Evolutionary conservation across 2,113 vertebrate species (phyloP).

Genomic region (Leptobrachium ailaonicum): DNA sequence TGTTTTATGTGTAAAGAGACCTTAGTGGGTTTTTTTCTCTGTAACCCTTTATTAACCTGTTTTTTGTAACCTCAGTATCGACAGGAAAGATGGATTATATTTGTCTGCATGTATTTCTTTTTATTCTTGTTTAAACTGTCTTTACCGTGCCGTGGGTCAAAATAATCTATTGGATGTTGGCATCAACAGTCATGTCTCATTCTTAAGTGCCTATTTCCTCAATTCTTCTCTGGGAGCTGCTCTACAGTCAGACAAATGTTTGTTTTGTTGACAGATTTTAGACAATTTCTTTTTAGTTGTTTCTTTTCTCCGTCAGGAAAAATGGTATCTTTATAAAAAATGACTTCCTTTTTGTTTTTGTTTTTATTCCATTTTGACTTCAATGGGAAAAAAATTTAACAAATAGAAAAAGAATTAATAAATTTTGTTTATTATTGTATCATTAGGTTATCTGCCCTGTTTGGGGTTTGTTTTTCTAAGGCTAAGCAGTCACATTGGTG

Average conservation of each 20-base stretch:
- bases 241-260: constrained; percentile 34
- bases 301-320: neutral
- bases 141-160: neutral
- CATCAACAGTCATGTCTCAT: neutral
- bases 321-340: constrained; percentile 1
- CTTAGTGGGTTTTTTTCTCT: neutral
- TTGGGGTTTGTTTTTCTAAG: no score
- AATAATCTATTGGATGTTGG: constrained; percentile 6
- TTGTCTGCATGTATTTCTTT: neutral
- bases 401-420: no score
- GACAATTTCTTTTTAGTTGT: no score
- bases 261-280: constrained; percentile 20
- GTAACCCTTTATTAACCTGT: neutral
- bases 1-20: no score
- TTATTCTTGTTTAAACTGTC: neutral
- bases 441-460: no score
- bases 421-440: no score
- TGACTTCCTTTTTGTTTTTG: neutral
- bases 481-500: no score
- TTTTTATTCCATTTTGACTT: neutral
- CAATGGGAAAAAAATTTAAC: constrained; percentile 5
- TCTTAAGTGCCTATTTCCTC: constrained; percentile 13
- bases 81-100: neutral
- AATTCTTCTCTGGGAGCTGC: constrained; percentile 3
- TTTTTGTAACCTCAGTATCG: neutral